Conservation (phyloP, 2,888 invertebrate genomes). For the Watsonalla binaria region DNA sequence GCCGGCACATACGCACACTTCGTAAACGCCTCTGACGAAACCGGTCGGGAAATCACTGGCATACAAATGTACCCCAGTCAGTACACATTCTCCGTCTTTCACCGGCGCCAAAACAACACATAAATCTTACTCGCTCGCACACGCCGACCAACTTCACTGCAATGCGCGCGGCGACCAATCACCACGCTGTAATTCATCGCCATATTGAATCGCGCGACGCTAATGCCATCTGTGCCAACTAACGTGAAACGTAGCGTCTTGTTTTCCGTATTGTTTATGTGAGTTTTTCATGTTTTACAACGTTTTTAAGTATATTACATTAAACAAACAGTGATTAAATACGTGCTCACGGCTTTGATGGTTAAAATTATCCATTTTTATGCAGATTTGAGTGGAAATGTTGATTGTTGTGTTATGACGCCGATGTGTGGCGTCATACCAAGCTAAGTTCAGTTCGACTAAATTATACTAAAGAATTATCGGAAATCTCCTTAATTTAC, state of each 20-base stretch:
- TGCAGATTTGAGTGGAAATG: conserved; percentile 32
- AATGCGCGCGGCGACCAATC: conserved; percentile 54
- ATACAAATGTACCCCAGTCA: conserved; percentile 70
- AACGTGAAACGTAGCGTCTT: conserved; percentile 50
- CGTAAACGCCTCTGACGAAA: conserved; percentile 74
- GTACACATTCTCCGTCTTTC: conserved; percentile 72
- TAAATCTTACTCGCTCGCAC: conserved; percentile 72
- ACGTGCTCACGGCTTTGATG: conserved; percentile 30
- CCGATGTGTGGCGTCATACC: conserved; percentile 28
- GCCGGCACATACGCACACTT: conserved; percentile 62
- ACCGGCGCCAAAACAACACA: conserved; percentile 69
- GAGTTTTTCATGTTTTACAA: conserved; percentile 52
- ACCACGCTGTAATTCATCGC: conserved; percentile 55
- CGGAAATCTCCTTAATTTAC: too few relatives aligned
- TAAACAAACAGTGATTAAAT: conserved; percentile 42
- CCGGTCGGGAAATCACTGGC: conserved; percentile 66
- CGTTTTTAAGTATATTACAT: conserved; percentile 29
- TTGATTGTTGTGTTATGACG: conserved; percentile 41
- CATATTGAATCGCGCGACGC: conserved; percentile 67
- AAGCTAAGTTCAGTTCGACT: conserved; percentile 58
- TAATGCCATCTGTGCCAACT: conserved; percentile 60
- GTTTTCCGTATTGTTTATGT: conserved; percentile 60
- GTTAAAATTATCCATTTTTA: conserved; percentile 21
- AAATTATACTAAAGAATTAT: conserved; percentile 2
- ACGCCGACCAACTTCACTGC: conserved; percentile 61